Evolutionary conservation across 37 sponge, comb jelly and placozoan genomes (phyloP), one percentile per base, ranked within the genome.

Genomic region (Chondrilla cf. caribensis): DNA sequence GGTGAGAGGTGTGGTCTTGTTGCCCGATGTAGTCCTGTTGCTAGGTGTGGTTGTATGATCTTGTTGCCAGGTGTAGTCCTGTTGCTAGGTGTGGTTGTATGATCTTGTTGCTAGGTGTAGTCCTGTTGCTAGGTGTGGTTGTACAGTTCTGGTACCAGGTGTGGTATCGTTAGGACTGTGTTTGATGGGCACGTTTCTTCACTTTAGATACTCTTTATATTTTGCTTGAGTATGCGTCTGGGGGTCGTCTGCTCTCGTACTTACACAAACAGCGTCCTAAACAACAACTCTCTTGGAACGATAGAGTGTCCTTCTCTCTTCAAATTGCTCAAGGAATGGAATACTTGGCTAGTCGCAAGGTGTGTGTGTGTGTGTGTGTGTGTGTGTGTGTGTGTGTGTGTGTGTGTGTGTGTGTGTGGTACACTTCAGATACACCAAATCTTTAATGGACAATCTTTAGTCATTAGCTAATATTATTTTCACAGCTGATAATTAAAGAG

Each of bases 241-340:
- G 76, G 9, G 76, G 76, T 21, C 31, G 44, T 22, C 76, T 73
- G 2, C 76, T 73, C 25, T 73, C 76, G 1, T 37, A 73, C 44
- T 43, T 73, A 28, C 68, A 67, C 68, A 8, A 67, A 43, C 1
- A 18, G 43, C 36, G 76, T 19, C 41, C 24, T 11, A 5, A 3
- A 0, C 38, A 38, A 8, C 17, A 17, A 55, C 18, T 73, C 0
- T 37, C 41, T 4, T 40, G 76, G 43, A n/a, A 24, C 15, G 24
- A 37, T n/a, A 73, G 24, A 38, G 44, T 73, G 24, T 19, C 36
- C 44, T 73, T 36, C 6, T 31, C 38, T 6, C 41, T 73, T n/a
- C 76, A 73, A 73, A 38, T 73, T n/a, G 76, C 76, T 11, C 1
- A 38, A 6, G 76, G 76, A 3, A 73, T 73, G 76, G 76, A 73